These are phyloP conservation scores for Tetragonula carbonaria DNA, from an alignment of 2,888 invertebrate species.

Conservation along the genomic window DNA sequence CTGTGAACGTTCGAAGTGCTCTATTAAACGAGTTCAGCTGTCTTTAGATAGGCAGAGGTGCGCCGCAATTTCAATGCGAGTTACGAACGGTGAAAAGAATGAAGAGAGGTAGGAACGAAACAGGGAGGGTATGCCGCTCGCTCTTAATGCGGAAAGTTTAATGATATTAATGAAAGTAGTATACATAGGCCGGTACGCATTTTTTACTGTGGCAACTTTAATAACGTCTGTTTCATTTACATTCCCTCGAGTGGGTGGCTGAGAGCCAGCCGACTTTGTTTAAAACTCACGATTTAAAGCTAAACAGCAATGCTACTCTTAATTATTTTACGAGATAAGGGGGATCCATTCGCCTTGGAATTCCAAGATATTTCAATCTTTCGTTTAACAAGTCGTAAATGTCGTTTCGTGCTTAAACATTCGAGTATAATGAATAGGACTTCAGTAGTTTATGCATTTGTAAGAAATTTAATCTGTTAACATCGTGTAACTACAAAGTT, in stretches of 20 bases:
- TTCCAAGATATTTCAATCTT: conserved; percentile 33
- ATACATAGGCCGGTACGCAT: conserved; percentile 57
- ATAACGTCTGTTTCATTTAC: conserved; percentile 72
- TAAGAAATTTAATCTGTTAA: neutral
- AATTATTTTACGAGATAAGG: conserved; percentile 58
- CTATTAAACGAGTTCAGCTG: conserved; percentile 12
- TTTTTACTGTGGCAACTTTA: conserved; percentile 69
- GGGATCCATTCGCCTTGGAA: conserved; percentile 8
- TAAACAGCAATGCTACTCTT: conserved; percentile 27
- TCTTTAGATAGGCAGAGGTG: conserved; percentile 11
- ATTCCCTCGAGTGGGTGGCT: conserved; percentile 63
- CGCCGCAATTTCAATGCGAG: conserved; percentile 63
- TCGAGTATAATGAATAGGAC: neutral
- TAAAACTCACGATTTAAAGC: conserved; percentile 42
- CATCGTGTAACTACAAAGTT: too few relatives aligned
- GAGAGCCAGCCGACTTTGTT: conserved; percentile 31
- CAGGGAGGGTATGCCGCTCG: conserved; percentile 9
- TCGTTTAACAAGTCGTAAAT: neutral
- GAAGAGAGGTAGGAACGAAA: conserved; percentile 13
- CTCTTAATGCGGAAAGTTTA: conserved; percentile 71
- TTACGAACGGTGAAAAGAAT: conserved; percentile 51
- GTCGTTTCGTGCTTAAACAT: neutral
- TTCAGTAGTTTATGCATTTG: neutral
- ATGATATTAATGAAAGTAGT: conserved; percentile 73
- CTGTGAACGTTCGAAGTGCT: conserved; percentile 31